Conservation (phyloP, 1,140 invertebrate genomes). For the Drosophila parvula region DNA sequence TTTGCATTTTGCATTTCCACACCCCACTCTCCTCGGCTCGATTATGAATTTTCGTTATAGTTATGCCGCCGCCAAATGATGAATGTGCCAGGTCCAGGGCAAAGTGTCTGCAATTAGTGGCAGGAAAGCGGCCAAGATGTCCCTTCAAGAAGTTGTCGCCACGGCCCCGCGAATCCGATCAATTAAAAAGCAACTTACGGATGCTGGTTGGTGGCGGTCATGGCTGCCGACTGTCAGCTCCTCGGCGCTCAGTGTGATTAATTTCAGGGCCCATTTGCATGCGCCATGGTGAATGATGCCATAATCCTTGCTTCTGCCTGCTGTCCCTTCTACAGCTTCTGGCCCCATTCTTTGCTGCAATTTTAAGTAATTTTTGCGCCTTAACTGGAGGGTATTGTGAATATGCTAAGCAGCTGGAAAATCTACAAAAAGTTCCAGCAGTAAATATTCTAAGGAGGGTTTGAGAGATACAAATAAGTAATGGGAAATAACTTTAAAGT, state of each 20-base stretch:
- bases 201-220: constrained; percentile 41
- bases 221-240: constrained; percentile 38
- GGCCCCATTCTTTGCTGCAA: constrained; percentile 19
- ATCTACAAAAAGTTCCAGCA: neutral
- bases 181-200: constrained; percentile 65
- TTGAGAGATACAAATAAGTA: too few species aligned
- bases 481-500: neutral
- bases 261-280: constrained; percentile 75
- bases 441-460: neutral
- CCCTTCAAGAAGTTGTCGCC: constrained; percentile 30
- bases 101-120: constrained; percentile 68
- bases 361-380: constrained; percentile 69
- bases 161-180: constrained; percentile 44
- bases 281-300: constrained; percentile 63
- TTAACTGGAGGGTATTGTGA: constrained; percentile 44
- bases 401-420: constrained; percentile 12
- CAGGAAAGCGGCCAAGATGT: constrained; percentile 15
- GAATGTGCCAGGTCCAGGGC: constrained; percentile 40
- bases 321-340: constrained; percentile 8
- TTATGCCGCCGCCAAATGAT: constrained; percentile 35
- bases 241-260: constrained; percentile 63
- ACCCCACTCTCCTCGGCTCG: constrained; percentile 20
- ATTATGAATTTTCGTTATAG: constrained; percentile 53
- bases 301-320: constrained; percentile 65
- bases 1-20: constrained; percentile 73